phyloP scores from a whole-genome alignment of 2,888 invertebrate species.

The Cataglyphis cursor region DNA sequence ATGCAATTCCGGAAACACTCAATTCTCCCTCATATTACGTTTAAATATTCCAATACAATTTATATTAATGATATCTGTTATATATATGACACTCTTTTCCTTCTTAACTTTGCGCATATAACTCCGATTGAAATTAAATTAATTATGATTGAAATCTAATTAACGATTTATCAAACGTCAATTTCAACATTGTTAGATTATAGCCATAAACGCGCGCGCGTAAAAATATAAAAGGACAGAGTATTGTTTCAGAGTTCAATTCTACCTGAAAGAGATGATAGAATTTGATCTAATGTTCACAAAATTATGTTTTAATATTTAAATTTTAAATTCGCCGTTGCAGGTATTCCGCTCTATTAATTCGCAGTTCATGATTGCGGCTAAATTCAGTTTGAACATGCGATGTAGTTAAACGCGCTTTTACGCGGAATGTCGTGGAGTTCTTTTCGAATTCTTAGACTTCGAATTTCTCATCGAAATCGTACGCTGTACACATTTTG shows the following conservation, averaged over 20 bases:
- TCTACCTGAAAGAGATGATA: background rate
- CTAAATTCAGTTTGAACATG: background rate
- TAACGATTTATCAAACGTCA: constrained; percentile 25
- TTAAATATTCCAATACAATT: constrained; percentile 82
- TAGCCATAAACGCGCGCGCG: background rate
- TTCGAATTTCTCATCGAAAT: background rate
- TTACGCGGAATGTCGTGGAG: background rate
- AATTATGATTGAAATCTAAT: background rate
- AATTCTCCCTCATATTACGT: constrained; percentile 72
- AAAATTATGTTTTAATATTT: background rate
- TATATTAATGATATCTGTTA: constrained; percentile 81
- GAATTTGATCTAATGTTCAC: background rate
- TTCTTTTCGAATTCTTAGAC: background rate
- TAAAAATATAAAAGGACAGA: background rate
- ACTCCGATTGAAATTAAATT: too few species aligned
- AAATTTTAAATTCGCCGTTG: background rate
- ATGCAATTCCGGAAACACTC: constrained; percentile 78
- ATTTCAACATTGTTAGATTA: background rate
- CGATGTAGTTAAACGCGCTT: background rate
- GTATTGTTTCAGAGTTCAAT: background rate
- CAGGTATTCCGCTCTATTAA: background rate
- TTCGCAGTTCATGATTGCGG: background rate
- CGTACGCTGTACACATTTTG: background rate
- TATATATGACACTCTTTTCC: constrained; percentile 40
- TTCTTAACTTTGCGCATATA: too few species aligned